Conservation (phyloP, 1,140 invertebrate species). For the Papilio aristodemus region DNA sequence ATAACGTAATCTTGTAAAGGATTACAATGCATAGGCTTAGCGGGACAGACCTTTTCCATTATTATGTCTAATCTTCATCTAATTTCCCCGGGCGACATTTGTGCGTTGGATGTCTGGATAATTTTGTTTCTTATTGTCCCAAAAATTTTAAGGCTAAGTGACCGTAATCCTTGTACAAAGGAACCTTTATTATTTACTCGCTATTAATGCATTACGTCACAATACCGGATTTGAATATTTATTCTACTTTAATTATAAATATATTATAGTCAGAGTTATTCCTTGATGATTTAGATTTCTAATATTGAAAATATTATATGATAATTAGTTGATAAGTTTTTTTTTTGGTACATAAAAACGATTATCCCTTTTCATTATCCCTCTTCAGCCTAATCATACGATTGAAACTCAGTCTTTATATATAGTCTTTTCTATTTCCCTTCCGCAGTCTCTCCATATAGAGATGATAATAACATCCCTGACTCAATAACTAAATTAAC, state of each 20-base stretch:
- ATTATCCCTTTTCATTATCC: no score
- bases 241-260: not conserved
- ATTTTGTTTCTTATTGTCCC: conserved; percentile 22
- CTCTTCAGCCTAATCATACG: no score
- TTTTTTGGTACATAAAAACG: no score
- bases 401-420: no score
- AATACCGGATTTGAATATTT: no score
- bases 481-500: not conserved
- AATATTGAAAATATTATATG: no score
- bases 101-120: conserved; percentile 14
- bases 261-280: not conserved
- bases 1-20: conserved; percentile 22
- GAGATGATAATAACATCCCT: not conserved
- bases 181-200: not conserved
- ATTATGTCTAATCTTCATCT: conserved; percentile 26
- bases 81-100: conserved; percentile 29
- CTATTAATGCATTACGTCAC: not conserved
- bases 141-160: not conserved
- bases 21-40: conserved; percentile 18
- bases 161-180: not conserved
- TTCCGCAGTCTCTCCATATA: no score
- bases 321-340: no score
- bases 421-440: no score
- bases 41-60: conserved; percentile 21
- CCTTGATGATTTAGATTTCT: no score